Conservation (phyloP, 2,888 invertebrate genomes). For the Spisula solida region DNA sequence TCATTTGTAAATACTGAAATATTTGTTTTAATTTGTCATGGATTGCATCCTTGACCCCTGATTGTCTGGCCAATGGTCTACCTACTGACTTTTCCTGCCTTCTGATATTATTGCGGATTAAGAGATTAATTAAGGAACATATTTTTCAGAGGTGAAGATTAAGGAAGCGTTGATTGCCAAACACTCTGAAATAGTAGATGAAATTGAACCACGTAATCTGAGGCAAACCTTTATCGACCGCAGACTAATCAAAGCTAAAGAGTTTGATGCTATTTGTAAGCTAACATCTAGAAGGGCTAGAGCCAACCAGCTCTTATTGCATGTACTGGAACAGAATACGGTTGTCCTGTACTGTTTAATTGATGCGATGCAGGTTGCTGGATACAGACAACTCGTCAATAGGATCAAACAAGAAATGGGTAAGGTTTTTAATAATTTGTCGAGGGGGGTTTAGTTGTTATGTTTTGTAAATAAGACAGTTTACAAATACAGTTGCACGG, state of each 20-base stretch:
- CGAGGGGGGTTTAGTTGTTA: too few species aligned
- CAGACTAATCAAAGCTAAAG: constrained; percentile 10
- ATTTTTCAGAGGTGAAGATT: not conserved
- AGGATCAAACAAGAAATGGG: not conserved
- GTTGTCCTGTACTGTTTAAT: not conserved
- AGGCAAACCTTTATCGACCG: constrained; percentile 28
- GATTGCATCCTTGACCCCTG: too few species aligned
- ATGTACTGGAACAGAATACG: not conserved
- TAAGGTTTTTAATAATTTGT: not conserved
- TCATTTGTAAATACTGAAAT: too few species aligned
- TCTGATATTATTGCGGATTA: too few species aligned
- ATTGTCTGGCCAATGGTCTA: too few species aligned
- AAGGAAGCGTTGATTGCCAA: constrained; percentile 11
- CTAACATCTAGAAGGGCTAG: not conserved
- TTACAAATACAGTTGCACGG: too few species aligned
- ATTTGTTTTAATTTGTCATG: too few species aligned
- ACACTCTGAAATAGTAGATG: constrained; percentile 11
- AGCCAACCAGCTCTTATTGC: not conserved
- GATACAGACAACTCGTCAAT: constrained; percentile 16
- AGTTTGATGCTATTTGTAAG: constrained; percentile 24
- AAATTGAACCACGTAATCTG: constrained; percentile 32
- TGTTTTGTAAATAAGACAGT: too few species aligned
- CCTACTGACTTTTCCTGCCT: too few species aligned
- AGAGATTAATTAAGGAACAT: too few species aligned
- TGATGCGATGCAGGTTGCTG: constrained; percentile 5